Base-by-base conservation (phyloP, 2,888 invertebrate species). In the Ecliptopera silaceata region DNA sequence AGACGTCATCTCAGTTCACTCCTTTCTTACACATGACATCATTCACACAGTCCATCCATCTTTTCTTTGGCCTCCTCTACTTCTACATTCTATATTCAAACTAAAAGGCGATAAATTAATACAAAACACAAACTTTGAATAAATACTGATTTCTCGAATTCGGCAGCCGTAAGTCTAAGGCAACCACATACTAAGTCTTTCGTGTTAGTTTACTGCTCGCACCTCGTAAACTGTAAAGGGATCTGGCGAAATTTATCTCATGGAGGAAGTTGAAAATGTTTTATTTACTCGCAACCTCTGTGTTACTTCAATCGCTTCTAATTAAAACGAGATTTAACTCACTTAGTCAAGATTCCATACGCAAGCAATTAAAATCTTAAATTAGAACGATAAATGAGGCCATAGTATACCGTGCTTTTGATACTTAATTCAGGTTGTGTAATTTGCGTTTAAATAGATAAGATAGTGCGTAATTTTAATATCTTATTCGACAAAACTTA, bases 111-210 rank as follows among this genome's bases (percentile, higher is more conserved):
- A 36, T 36, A 15, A 36, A 4, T 34, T 15, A 15, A 32, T 36
- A 43, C 36, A 54, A 47, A 43, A 36, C 46, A 6, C 34, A 8
- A 51, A 36, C 41, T 51, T 42, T 51, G 36, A 38, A 26, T 38
- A 45, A 26, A 45, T 31, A 32, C 39, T 10, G 31, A 53, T 53
- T 54, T 47, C 42, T 47, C 17, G 13, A 17, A 47, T 42, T 13
- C 15, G 13, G 15, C 22, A 17, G 17, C 34, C 18, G 26, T 56
- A 56, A 39, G 29, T 52, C 34, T 46, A 29, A 47, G 32, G 54
- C 22, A 43, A 60, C 60, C 56, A 42, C 56, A 60, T 56, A 60
- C 59, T 56, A 56, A 53, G 49, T 50, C 49, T 52, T 56, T 44
- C 36, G 11, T 45, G 31, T 56, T 47, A 26, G 26, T 26, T 26